Base-by-base conservation (phyloP, 2,888 invertebrate species). In the Aethes cnicana region DNA sequence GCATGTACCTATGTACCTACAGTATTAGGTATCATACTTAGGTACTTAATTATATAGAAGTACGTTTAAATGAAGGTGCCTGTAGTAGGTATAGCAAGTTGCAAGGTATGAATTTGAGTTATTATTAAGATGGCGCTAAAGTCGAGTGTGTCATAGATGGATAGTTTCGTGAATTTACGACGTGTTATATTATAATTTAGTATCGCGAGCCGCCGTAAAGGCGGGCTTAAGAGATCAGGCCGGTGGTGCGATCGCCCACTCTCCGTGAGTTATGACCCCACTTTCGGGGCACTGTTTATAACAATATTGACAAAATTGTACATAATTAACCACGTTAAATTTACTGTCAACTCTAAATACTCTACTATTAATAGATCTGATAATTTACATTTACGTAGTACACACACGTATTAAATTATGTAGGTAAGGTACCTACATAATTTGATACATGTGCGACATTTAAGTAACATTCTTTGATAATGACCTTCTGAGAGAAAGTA, bases 161-260 rank as follows among this genome's bases (percentile, higher is more conserved):
- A 85, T 88, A 88, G 87, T 87, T 86, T 75, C 72, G 63, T 74
- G 77, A 87, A 89, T 88, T 88, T 88, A 89, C 75, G 87, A 81
- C 75, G 72, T 87, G 87, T 88, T 88, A 84, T 86, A 89, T 88
- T 87, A 85, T 89, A 88, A 89, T 89, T 88, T 88, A 89, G 84
- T 86, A 70, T 74, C 71, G 77, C 74, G 71, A 72, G 72, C 66
- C 69, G 77, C 81, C 74, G 84, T 84, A 87, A 86, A 86, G 77
- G 81, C 71, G 69, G 73, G 82, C 86, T 89, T 87, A 89, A 84
- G 84, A 88, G 88, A 87, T 89, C 84, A 83, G 67, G 65, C 63
- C 41, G 62, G 59, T 42, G 56, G 41, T 50, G 60, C 54, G 43
- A 39, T 32, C 50, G 46, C 36, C 53, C 49, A 37, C 57, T 53